Evolutionary conservation across 2,888 invertebrate species (phyloP), one percentile per base, ranked within the genome.

Genomic region (Nemotelus pantherinus): DNA sequence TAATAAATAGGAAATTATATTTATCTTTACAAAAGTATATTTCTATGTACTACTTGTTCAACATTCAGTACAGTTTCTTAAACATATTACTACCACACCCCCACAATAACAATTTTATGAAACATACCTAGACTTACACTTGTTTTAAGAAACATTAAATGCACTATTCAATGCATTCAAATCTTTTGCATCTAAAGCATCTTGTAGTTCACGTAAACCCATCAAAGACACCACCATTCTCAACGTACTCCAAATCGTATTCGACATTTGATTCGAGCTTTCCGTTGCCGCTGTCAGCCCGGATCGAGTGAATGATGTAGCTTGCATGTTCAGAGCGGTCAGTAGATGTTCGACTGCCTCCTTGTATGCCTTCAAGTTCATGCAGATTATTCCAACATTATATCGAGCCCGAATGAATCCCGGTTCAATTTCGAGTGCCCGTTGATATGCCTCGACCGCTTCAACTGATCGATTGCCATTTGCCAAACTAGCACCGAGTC

Each of bases 381-480:
- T 95, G 85, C 99, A 99, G 79, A 97, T 96, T 77, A 99, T 98
- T 45, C 98, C 99, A 78, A 99, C 93, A 89, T 99, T 99, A 86
- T 98, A 99, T 79, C 99, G 91, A 5, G 98, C 98, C 78, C 99
- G 90, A 80, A 99, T 96, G 86, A 96, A 99, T 2, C 98, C 98
- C 4, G 99, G 99, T 79, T 95, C 94, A 71, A 98, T 88, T 84
- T 94, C 92, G 72, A 99, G 89, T 55, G 99, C 98, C 83, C 92
- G 91, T 84, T 96, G 94, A 86, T 99, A 99, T 0, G 99, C 98
- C 81, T 96, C 94, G 5, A 99, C 95, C 3, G 99, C 98, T 88
- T 99, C 97, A 83, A 97, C 98, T 53, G 98, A 95, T 81, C 93
- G 92, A 75, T 94, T 94, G 81, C 98, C 96, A 86, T 99, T 99